Evolutionary conservation across 2,888 invertebrate genomes (phyloP).

Genomic region (Glaucopsyche alexis): DNA sequence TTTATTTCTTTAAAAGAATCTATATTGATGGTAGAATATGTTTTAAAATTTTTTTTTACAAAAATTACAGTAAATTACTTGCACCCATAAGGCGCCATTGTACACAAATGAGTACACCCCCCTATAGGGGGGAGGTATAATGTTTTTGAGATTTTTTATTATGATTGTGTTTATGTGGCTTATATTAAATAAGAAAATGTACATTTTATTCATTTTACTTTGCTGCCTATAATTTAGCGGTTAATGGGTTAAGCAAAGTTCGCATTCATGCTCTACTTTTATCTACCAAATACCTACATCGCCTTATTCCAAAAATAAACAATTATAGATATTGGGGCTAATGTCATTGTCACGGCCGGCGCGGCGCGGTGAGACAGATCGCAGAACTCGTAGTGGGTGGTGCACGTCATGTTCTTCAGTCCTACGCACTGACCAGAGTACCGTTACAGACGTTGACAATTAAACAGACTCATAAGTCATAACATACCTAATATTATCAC

Average conservation of each 20-base stretch:
- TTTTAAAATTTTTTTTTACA: too few species aligned
- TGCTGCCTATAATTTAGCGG: too few species aligned
- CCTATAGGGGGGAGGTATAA: too few species aligned
- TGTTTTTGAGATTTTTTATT: too few species aligned
- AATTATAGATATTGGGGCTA: background rate
- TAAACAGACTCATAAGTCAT: background rate
- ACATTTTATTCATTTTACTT: too few species aligned
- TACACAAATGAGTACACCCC: too few species aligned
- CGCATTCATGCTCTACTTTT: slow-evolving; percentile 8
- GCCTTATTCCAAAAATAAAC: background rate
- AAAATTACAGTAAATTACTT: too few species aligned
- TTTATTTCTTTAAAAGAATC: too few species aligned
- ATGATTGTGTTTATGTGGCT: too few species aligned
- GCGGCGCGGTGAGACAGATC: slow-evolving; percentile 22
- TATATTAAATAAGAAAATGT: too few species aligned
- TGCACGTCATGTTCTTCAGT: slow-evolving; percentile 9
- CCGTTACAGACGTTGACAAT: slow-evolving; percentile 1
- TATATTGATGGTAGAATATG: too few species aligned
- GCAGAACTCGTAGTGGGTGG: slow-evolving; percentile 26
- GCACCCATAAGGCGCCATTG: too few species aligned
- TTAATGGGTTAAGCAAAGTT: background rate
- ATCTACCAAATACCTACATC: background rate
- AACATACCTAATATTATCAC: background rate
- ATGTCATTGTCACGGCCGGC: slow-evolving; percentile 3
- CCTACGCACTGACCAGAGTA: slow-evolving; percentile 4